These are phyloP conservation scores for Nomada ferruginata DNA, from an alignment of 2,888 invertebrate species.

Conservation along the genomic window DNA sequence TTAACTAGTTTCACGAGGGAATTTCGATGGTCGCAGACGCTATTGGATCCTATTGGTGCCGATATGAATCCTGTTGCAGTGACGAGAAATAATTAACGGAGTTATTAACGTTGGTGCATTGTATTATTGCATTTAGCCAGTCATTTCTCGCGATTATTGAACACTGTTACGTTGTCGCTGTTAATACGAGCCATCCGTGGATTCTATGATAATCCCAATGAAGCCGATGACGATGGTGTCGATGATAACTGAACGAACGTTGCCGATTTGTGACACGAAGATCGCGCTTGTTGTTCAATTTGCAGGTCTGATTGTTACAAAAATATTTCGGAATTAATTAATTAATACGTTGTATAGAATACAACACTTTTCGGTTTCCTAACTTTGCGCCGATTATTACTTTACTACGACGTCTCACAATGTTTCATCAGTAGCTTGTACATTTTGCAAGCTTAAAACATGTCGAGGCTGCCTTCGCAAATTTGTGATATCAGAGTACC, in stretches of 20 bases:
- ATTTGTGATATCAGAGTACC: too few relatives aligned
- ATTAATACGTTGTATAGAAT: too few relatives aligned
- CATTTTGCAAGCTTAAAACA: too few relatives aligned
- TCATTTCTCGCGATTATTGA: constrained; percentile 59
- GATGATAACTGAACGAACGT: constrained; percentile 47
- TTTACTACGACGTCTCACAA: too few relatives aligned
- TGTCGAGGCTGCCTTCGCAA: too few relatives aligned
- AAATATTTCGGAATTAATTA: too few relatives aligned
- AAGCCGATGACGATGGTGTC: not conserved
- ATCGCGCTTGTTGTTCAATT: too few relatives aligned
- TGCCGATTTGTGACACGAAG: constrained; percentile 2
- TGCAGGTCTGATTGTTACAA: too few relatives aligned
- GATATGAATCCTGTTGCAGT: constrained; percentile 4
- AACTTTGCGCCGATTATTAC: too few relatives aligned
- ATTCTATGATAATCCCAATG: constrained; percentile 13
- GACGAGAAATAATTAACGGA: constrained; percentile 60
- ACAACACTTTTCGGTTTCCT: too few relatives aligned
- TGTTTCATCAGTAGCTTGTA: too few relatives aligned
- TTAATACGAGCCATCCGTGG: constrained; percentile 49
- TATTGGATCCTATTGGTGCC: too few relatives aligned
- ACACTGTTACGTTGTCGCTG: constrained; percentile 41
- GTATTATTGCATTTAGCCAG: constrained; percentile 59
- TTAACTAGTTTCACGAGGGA: constrained; percentile 11
- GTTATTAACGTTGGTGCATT: constrained; percentile 60
- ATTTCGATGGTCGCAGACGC: constrained; percentile 22